These are phyloP conservation scores for Malurus cyaneus DNA, from an alignment of 2,113 vertebrate genomes.

Conservation along the genomic window DNA sequence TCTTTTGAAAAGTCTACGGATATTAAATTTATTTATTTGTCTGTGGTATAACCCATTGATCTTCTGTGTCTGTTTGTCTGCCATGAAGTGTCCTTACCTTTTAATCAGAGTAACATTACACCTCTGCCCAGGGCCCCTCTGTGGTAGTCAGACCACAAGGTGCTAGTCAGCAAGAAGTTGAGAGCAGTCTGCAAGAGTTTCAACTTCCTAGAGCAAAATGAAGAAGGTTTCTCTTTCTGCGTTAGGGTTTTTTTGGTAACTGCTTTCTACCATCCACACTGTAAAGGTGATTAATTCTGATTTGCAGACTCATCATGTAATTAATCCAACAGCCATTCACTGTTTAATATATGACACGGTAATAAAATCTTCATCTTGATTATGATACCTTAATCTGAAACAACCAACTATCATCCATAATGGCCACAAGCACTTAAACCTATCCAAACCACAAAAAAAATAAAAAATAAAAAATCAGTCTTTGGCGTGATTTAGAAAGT, in stretches of 20 bases:
- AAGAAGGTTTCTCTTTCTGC: not conserved
- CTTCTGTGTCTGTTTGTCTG: not conserved
- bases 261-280: not conserved
- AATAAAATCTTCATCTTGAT: constrained; percentile 2
- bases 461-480: not conserved
- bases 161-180: not conserved
- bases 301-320: not conserved
- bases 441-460: not conserved
- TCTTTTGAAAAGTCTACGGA: not conserved
- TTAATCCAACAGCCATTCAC: not conserved
- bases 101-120: not conserved
- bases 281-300: not conserved
- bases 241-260: not conserved
- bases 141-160: not conserved
- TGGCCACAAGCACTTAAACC: not conserved
- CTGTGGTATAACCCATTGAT: not conserved
- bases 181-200: not conserved
- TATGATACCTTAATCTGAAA: not conserved
- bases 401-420: not conserved
- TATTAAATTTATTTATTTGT: not conserved
- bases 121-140: not conserved
- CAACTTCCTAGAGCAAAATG: not conserved
- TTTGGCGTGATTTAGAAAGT: not conserved
- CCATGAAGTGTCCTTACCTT: not conserved
- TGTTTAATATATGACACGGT: not conserved